Base-by-base conservation (phyloP, 2,888 invertebrate species). In the Chesias legatella region DNA sequence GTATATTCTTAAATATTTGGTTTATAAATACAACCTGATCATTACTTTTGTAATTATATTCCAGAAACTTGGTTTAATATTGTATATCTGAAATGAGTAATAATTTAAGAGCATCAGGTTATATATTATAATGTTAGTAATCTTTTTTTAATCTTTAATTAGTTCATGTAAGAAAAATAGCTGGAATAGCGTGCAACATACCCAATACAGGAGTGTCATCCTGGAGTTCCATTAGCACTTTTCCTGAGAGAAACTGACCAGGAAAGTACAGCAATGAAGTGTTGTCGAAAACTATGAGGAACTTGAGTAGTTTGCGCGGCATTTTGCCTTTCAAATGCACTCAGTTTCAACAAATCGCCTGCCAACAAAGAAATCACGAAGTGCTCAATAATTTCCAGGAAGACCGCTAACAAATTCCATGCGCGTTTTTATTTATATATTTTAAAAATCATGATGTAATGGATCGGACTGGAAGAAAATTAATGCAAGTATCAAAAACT, bases 201-300 rank as follows among this genome's bases (percentile, higher is more conserved):
- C 94, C 94, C 63, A 94, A 83, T n/a, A 95, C 95, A 51, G 95
- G 94, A 54, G 97, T 97, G 80, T 97, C 96, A 84, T 97, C 97
- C 77, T 97, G 97, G 51, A 97, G 86, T 75, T 98, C 97, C 73
- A 98, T 94, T 37, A 98, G 91, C 41, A 98, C 97, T 70, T 96
- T 91, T 25, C 97, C 97, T 37, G 96, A 96, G 53, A 97, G 88
- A 80, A 97, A 97, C 79, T 97, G 96, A 4, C 97, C 97, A 46
- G 97, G 97, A 74, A 97, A 97, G 80, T 97, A 98, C 44, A 98
- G 82, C 52, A 98, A 85, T 62, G 96, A 97, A 30, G 96, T 95
- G 75, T 97, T 97, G 84, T 98, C 97, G 83, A 98, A 96, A 52
- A 97, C 91, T 64, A 98, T 97, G 48, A 97, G 90, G 83, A 98